Base-by-base conservation (phyloP, 2,888 invertebrate genomes). In the Drosophila subquinaria region DNA sequence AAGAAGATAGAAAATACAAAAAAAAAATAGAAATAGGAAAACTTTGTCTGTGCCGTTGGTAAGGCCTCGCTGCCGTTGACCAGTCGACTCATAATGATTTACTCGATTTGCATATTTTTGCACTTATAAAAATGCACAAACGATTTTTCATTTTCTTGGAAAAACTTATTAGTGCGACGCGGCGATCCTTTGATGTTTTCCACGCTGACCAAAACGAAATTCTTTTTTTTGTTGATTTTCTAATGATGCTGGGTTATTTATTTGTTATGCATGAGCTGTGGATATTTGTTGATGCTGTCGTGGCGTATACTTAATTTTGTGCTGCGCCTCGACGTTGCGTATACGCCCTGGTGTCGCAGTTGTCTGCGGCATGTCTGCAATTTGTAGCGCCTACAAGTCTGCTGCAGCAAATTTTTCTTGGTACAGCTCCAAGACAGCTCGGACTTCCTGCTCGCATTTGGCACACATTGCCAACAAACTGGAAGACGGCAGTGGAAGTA, bases 101-200 rank as follows among this genome's bases (percentile, higher is more conserved):
- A 91, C 90, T 82, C 79, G 84, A 91, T 91, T 91, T 91, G 91
- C 91, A 91, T 91, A 91, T 91, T 91, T 91, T 90, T 88, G 90
- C 90, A 89, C 90, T 88, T 85, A 80, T 74, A 87, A 88, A 88
- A 83, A 89, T 85, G 88, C 88, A 85, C 86, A 90, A 90, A 89
- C 90, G 89, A 90, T 90, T 90, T 90, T 89, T 90, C 90, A 90
- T 90, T 90, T 82, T 89, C 89, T 83, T 83, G 71, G 71, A 80
- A 89, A 83, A 89, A 90, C 82, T 89, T 89, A 89, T 89, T 90
- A 90, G 90, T 82, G 81, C 74, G 78, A 60, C 75, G 72, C 76
- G 72, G 70, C 82, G 76, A 82, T 45, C 73, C 82, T 82, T 82
- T 85, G 82, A 81, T 78, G 90, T 81, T 76, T 42, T 40, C 40